Evolutionary conservation across 2,113 vertebrate genomes (phyloP), one percentile per base, ranked within the genome.

Genomic region (Amphilophus citrinellus): DNA sequence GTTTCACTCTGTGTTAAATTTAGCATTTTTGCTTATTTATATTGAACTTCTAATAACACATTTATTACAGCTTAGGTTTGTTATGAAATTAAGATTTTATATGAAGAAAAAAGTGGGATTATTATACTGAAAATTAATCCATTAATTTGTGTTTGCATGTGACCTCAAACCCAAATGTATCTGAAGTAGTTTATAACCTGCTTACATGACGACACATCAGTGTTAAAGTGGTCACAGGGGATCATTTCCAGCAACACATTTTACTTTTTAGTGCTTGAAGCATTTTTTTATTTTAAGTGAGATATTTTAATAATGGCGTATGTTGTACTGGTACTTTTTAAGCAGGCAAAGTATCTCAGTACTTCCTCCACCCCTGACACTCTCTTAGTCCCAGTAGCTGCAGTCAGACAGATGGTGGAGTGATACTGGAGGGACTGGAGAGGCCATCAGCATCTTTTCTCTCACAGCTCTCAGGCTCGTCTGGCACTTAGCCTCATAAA

Each of bases 331-430:
- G 22, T 24, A 47, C 22, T 50, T 71, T 30, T 30, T 17, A 18
- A 9, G 9, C 17, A n/a, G 20, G n/a, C 10, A 14, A 30, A 68
- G 9, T 68, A 1, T 30, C 14, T 50, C 65, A 83, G 17, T 57
- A 4, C 17, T 50, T 0, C 5, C 42, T 53, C 22, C 24, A 6
- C 22, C 30, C 1, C 57, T 4, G 3, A 32, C 42, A 20, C 24
- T 30, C 32, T 59, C 60, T 39, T 4, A 6, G 30, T 81, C 66
- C 88, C 80, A 59, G 79, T 79, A 39, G 80, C 84, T 61, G 63
- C 84, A 18, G 77, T 37, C 75, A 60, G 78, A 77, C 91, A 91
- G 91, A 91, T 91, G 91, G 89, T 78, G 58, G 68, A 77, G 63
- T 10, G 73, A 77, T 56, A 53, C 80, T 89, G 83, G 80, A 59